Percentiles rank a stretch among this genome's conserved stretches.
Conservation (phyloP, 2,797 vertebrate species). For the Poeciliopsis infans region DNA sequence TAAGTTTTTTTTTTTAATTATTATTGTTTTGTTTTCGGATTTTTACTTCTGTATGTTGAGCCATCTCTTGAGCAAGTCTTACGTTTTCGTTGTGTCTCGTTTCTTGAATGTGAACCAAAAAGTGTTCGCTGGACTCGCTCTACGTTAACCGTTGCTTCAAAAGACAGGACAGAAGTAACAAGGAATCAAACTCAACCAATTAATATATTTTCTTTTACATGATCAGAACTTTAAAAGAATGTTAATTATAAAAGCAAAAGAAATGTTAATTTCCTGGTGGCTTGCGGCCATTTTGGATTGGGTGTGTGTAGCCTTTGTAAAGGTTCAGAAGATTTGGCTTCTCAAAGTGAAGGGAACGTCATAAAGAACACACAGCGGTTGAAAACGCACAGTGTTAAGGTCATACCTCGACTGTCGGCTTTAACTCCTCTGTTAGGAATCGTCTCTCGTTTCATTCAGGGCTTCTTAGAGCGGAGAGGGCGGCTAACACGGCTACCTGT, state of each 20-base stretch:
- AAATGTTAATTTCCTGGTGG: constrained; percentile 60
- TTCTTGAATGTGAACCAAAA: constrained; percentile 75
- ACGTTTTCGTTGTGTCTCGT: constrained; percentile 59
- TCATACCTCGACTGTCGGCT: constrained; percentile 82
- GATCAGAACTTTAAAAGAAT: constrained; percentile 57
- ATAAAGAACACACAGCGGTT: constrained; percentile 51
- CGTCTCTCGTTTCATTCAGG: constrained; percentile 64
- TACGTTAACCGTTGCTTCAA: constrained; percentile 61
- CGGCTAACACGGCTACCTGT: constrained; percentile 72
- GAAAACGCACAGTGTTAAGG: constrained; percentile 69
- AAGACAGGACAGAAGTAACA: constrained; percentile 55
- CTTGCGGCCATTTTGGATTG: constrained; percentile 62
- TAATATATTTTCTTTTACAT: constrained; percentile 37
- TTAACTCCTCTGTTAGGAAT: constrained; percentile 72
- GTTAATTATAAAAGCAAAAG: constrained; percentile 52
- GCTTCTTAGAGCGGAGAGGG: constrained; percentile 47
- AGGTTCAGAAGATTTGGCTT: constrained; percentile 34
- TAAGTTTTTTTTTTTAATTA: constrained; percentile 51
- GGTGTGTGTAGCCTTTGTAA: constrained; percentile 42
- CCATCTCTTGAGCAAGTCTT: constrained; percentile 72
- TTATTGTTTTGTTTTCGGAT: constrained; percentile 33
- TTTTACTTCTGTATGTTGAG: constrained; percentile 73
- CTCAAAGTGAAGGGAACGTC: constrained; percentile 55
- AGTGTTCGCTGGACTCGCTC: constrained; percentile 69
- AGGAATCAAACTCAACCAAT: constrained; percentile 45